Conservation (phyloP, 2,113 vertebrate genomes). For the Cinclus mexicanus region DNA sequence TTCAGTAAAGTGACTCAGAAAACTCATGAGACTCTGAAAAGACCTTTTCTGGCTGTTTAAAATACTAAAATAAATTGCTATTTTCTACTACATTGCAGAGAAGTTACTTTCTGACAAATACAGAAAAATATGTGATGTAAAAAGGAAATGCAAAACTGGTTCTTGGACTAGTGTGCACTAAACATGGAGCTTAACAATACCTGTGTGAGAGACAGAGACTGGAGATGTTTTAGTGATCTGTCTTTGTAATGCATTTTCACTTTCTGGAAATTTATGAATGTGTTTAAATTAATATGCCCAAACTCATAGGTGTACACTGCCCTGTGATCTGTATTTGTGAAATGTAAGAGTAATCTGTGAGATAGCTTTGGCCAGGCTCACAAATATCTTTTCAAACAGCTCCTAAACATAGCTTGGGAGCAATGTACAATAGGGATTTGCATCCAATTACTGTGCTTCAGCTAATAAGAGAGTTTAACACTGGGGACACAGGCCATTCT, state of each 20-base stretch:
- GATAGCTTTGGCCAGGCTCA: not conserved
- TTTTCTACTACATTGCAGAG: not conserved
- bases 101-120: not conserved
- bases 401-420: not conserved
- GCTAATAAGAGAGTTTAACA: not conserved
- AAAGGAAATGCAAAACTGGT: not conserved
- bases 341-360: not conserved
- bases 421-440: not conserved
- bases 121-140: not conserved
- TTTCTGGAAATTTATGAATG: not conserved
- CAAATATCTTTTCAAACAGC: not conserved
- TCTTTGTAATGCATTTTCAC: not conserved
- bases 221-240: not conserved
- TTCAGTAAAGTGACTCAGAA: not conserved
- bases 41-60: not conserved
- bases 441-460: not conserved
- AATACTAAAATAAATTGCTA: not conserved
- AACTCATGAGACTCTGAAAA: not conserved
- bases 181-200: not conserved
- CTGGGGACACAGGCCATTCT: not conserved
- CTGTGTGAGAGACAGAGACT: not conserved
- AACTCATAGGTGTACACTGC: not conserved
- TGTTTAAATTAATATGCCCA: not conserved
- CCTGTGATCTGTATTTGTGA: not conserved
- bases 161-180: not conserved